Evolutionary conservation across 2,888 invertebrate genomes (phyloP).

Genomic region (Sabellastarte sp.): DNA sequence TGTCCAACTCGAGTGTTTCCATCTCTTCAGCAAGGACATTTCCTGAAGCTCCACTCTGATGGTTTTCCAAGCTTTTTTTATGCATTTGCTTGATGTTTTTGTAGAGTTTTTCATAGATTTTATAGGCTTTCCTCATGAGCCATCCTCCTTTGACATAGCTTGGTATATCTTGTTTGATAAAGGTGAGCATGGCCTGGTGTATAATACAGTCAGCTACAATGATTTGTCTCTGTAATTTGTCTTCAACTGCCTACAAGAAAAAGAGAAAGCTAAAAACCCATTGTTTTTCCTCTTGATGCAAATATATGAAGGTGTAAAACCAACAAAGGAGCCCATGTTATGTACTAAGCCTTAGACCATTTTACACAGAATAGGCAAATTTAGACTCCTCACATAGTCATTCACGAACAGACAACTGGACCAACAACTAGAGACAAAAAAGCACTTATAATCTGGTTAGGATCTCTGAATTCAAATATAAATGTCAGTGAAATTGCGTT

Average conservation of each 20-base stretch:
- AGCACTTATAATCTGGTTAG: too few relatives aligned
- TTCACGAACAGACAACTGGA: too few relatives aligned
- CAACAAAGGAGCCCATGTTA: too few relatives aligned
- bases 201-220: slow-evolving; percentile 70
- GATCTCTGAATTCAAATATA: too few relatives aligned
- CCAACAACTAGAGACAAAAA: too few relatives aligned
- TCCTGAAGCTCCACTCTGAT: background rate
- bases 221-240: slow-evolving; percentile 67
- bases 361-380: too few relatives aligned
- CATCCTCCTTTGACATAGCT: slow-evolving; percentile 69
- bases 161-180: slow-evolving; percentile 69
- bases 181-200: slow-evolving; percentile 68
- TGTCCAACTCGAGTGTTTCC: background rate
- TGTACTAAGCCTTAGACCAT: too few relatives aligned
- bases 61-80: slow-evolving; percentile 34
- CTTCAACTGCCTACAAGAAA: slow-evolving; percentile 52
- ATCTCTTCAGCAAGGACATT: background rate
- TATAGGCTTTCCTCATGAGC: slow-evolving; percentile 71
- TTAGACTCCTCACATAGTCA: too few relatives aligned
- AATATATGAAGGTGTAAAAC: too few relatives aligned
- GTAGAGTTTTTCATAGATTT: slow-evolving; percentile 69
- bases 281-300: background rate
- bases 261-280: background rate
- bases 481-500: too few relatives aligned
- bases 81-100: slow-evolving; percentile 65